Base-by-base conservation (phyloP, 2,113 vertebrate genomes). In the Chloroceryle aenea region DNA sequence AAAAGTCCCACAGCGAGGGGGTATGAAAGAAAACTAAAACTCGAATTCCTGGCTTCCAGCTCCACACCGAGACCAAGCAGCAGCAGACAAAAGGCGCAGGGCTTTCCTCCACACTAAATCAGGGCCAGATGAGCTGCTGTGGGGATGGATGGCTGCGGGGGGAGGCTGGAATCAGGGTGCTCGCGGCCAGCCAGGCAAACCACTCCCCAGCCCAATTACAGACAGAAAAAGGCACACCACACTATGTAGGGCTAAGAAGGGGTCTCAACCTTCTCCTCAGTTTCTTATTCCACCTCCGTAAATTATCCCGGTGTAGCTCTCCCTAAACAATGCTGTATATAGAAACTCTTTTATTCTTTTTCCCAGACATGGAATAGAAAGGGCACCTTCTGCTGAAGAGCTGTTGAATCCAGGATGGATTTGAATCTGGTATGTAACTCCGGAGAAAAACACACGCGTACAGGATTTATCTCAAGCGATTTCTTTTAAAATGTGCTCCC, bases 31-130 rank as follows among this genome's bases (percentile, higher is more conserved):
- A 42, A 90, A 72, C 84, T 61, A 47, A 43, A 84, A 83, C 38
- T 90, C 64, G 92, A 96, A 96, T 96, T 93, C 92, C 93, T 94
- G 92, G 85, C 79, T 95, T 83, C 95, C 92, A 94, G 76, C 83
- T 90, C 73, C 73, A 82, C 80, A 64, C 9, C 78, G 79, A 95
- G 76, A 63, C 72, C 67, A 14, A 62, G 77, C 74, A 89, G 78
- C 71, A 93, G 85, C 89, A 90, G 95, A 96, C 92, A 96, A 96
- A 97, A 93, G 93, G 80, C 76, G 2, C 66, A 85, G 73, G 93
- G 77, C 25, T 97, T 91, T 91, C 69, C 84, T 97, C 86, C 0
- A 17, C 85, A 62, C 88, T 96, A 97, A 97, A 96, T 95, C 96
- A 95, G 92, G 95, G 94, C 95, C 96, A 96, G 95, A 92, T 95